phyloP scores from a whole-genome alignment of 2,797 vertebrate genomes.

The Gorsachius magnificus region DNA sequence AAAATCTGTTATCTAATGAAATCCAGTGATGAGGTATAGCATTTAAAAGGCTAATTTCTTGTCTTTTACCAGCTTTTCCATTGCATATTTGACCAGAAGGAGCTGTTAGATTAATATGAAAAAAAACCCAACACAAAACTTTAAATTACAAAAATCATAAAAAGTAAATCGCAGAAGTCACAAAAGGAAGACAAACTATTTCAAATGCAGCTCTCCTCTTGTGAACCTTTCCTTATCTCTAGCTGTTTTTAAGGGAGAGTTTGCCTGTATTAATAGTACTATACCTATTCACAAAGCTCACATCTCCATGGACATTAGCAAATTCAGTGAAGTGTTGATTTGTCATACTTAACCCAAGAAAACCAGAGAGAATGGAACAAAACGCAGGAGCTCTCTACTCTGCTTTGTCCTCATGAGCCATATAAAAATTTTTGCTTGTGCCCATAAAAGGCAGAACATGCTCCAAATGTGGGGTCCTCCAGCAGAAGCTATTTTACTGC shows the following conservation, averaged over 20 bases:
- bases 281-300: background rate
- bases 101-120: background rate
- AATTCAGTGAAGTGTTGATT: background rate
- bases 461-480: background rate
- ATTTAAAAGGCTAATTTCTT: background rate
- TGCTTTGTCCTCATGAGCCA: background rate
- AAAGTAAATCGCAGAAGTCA: background rate
- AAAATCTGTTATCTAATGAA: background rate
- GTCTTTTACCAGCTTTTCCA: background rate
- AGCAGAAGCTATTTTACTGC: background rate
- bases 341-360: background rate
- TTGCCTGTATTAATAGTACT: background rate
- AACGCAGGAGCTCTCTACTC: background rate
- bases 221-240: background rate
- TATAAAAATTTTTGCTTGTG: background rate
- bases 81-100: background rate
- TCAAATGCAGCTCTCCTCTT: background rate
- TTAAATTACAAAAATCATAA: background rate
- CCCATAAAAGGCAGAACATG: slow-evolving; percentile 20
- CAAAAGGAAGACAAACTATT: background rate
- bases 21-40: background rate
- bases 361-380: background rate
- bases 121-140: background rate
- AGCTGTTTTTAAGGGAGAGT: background rate
- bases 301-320: background rate